These are phyloP conservation scores for Ridgeia piscesae DNA, from an alignment of 1,140 invertebrate genomes.

Conservation along the genomic window DNA sequence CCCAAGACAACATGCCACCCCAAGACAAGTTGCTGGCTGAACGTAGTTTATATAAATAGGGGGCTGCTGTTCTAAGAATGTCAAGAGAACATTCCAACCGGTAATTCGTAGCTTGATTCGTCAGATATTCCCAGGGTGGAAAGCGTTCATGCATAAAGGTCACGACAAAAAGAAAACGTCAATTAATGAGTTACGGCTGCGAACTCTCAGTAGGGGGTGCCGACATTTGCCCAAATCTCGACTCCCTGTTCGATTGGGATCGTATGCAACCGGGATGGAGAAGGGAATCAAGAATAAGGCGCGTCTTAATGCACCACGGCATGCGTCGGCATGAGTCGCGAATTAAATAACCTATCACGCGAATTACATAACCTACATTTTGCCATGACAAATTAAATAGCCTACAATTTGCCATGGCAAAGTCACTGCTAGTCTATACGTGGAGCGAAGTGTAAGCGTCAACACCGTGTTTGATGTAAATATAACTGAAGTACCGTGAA, in stretches of 20 bases:
- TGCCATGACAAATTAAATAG: too few relatives aligned
- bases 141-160: background rate
- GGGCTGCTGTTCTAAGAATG: background rate
- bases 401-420: too few relatives aligned
- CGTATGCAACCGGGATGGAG: too few relatives aligned
- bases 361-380: too few relatives aligned
- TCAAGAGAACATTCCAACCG: background rate
- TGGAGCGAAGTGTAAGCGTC: constrained; percentile 5
- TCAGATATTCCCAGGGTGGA: background rate
- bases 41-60: background rate
- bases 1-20: background rate
- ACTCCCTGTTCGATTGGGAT: too few relatives aligned
- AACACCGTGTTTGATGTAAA: background rate
- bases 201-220: background rate
- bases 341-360: too few relatives aligned
- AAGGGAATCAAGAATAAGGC: too few relatives aligned
- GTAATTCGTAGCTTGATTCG: background rate
- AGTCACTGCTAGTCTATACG: background rate
- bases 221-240: too few relatives aligned
- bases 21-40: background rate
- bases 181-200: constrained; percentile 4
- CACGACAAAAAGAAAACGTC: background rate
- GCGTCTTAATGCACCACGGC: too few relatives aligned
- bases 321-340: too few relatives aligned
- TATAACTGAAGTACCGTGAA: constrained; percentile 29